Evolutionary conservation across 2,888 invertebrate genomes (phyloP).

Genomic region (Leucoptera coffeella): DNA sequence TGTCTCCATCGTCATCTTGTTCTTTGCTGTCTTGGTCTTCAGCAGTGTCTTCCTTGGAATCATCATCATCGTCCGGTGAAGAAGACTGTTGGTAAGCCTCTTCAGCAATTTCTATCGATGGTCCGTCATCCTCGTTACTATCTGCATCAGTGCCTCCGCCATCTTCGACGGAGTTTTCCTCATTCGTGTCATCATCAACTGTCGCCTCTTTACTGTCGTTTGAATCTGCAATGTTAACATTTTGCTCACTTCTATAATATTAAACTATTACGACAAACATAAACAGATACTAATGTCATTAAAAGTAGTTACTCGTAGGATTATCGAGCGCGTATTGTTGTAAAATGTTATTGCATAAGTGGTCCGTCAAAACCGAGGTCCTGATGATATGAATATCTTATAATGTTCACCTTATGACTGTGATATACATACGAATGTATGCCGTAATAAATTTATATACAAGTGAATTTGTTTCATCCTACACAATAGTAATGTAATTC

Average conservation of each 20-base stretch:
- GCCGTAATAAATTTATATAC: too few relatives aligned
- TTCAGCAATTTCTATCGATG: constrained; percentile 39
- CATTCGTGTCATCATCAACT: constrained; percentile 32
- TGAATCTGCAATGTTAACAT: constrained; percentile 42
- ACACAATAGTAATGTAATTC: too few relatives aligned
- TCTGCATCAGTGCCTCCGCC: constrained; percentile 14
- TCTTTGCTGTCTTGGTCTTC: constrained; percentile 20
- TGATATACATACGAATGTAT: too few relatives aligned
- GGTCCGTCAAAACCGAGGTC: too few relatives aligned
- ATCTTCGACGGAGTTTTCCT: constrained; percentile 31
- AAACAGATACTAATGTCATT: background rate
- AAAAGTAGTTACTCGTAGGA: too few relatives aligned
- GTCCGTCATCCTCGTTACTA: constrained; percentile 26
- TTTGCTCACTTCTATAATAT: too few relatives aligned
- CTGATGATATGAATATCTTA: too few relatives aligned
- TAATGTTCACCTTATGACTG: too few relatives aligned
- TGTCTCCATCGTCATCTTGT: constrained; percentile 22
- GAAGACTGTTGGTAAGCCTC: constrained; percentile 36
- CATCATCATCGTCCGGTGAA: constrained; percentile 13
- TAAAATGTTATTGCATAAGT: too few relatives aligned
- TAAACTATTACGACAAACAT: too few relatives aligned
- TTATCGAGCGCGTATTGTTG: too few relatives aligned
- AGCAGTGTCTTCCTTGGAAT: constrained; percentile 7
- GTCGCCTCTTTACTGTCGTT: constrained; percentile 46
- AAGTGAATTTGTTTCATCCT: too few relatives aligned